Conservation (phyloP, 2,888 invertebrate genomes). For the Andrena bucephala region DNA sequence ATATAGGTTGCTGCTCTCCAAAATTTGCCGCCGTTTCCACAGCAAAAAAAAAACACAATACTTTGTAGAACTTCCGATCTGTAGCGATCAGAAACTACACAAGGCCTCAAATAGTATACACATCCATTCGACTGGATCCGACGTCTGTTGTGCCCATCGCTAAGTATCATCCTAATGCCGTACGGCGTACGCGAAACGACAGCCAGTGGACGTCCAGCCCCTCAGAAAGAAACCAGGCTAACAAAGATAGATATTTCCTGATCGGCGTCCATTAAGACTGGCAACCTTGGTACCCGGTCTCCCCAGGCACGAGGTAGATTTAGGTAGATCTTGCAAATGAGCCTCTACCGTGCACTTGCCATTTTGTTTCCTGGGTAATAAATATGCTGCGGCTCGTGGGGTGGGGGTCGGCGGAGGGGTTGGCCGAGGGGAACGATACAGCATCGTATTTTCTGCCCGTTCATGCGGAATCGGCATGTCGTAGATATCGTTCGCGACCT, state of each 20-base stretch:
- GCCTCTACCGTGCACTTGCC: constrained; percentile 66
- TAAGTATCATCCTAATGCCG: background rate
- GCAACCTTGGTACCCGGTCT: constrained; percentile 10
- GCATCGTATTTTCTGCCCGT: constrained; percentile 72
- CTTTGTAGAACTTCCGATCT: background rate
- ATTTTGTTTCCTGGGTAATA: constrained; percentile 72
- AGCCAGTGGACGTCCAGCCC: constrained; percentile 1
- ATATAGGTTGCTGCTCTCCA: too few species aligned
- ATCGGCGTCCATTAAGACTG: constrained; percentile 45
- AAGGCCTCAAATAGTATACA: too few species aligned
- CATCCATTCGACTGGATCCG: background rate
- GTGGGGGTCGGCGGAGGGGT: constrained; percentile 42
- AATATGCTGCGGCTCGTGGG: constrained; percentile 49
- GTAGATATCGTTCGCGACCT: constrained; percentile 71
- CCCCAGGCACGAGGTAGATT: constrained; percentile 54
- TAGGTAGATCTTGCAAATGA: constrained; percentile 71
- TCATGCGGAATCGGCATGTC: constrained; percentile 74
- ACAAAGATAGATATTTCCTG: constrained; percentile 48
- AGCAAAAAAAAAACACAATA: background rate
- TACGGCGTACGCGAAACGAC: constrained; percentile 10
- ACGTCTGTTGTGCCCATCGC: background rate
- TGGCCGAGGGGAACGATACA: constrained; percentile 55
- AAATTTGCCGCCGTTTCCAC: too few species aligned
- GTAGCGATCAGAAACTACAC: background rate
- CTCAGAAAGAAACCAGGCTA: constrained; percentile 33